These are phyloP conservation scores for Bombus vancouverensis DNA, from an alignment of 1,140 invertebrate genomes.

Conservation along the genomic window DNA sequence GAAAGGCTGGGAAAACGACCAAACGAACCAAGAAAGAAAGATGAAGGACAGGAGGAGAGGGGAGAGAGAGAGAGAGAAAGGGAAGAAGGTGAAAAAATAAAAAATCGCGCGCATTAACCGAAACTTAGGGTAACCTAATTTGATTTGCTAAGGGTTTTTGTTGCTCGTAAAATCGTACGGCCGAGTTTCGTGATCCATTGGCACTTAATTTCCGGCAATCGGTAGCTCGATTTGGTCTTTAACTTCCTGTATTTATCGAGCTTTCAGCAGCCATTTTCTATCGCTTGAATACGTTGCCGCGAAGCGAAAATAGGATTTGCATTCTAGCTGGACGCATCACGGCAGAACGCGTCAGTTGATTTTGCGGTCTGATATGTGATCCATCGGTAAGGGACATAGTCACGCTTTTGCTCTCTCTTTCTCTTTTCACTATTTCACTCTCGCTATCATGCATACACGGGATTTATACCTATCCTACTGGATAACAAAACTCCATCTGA, in stretches of 20 bases:
- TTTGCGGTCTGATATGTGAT: constrained; percentile 31
- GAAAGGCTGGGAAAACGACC: not conserved
- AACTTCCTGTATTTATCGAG: constrained; percentile 47
- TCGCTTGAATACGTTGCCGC: constrained; percentile 12
- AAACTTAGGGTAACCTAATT: not conserved
- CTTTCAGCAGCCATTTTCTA: constrained; percentile 45
- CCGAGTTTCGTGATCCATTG: not conserved
- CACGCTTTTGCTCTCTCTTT: not conserved
- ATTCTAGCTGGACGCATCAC: constrained; percentile 20
- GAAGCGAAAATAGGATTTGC: constrained; percentile 33
- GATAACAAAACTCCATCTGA: no score
- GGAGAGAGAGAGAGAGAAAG: not conserved
- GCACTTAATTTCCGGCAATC: constrained; percentile 45
- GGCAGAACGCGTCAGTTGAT: constrained; percentile 30
- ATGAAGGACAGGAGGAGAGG: no score
- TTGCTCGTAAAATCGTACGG: not conserved
- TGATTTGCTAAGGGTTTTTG: not conserved
- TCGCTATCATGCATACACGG: not conserved
- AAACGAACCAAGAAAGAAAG: not conserved
- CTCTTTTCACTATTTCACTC: not conserved
- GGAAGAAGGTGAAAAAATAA: not conserved
- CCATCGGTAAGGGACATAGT: not conserved
- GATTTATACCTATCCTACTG: not conserved
- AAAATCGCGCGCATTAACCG: not conserved
- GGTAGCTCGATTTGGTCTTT: constrained; percentile 32